Percentiles rank a stretch among this genome's conserved stretches.
Conservation (phyloP, 1,140 invertebrate genomes). For the Drosophila azteca region DNA sequence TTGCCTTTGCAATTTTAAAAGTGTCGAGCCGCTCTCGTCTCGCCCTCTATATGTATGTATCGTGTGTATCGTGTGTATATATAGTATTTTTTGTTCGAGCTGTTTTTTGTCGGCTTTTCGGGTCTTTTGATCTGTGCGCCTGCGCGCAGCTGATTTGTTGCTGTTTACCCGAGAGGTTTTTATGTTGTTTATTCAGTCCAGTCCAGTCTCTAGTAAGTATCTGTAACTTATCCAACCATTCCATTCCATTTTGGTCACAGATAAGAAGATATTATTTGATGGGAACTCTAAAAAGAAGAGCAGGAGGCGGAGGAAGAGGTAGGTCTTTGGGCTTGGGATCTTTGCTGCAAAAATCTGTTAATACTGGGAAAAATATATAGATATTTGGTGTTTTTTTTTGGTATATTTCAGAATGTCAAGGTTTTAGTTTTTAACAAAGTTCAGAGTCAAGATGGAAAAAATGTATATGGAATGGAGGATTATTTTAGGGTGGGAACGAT, state of each 20-base stretch:
- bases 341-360: too few species aligned
- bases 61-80: neutral
- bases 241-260: constrained; percentile 29
- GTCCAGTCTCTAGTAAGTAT: constrained; percentile 31
- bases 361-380: too few species aligned
- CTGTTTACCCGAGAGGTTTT: constrained; percentile 60
- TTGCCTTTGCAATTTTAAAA: constrained; percentile 34
- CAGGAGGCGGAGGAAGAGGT: neutral
- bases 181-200: constrained; percentile 59
- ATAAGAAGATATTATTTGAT: constrained; percentile 45
- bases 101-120: constrained; percentile 58
- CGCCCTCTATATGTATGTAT: neutral
- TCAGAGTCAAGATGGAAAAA: too few species aligned
- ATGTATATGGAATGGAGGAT: too few species aligned
- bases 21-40: constrained; percentile 35
- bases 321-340: neutral
- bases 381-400: too few species aligned
- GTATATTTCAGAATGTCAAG: too few species aligned
- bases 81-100: neutral
- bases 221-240: constrained; percentile 18
- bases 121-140: constrained; percentile 75
- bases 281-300: too few species aligned
- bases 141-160: constrained; percentile 80
- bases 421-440: too few species aligned
- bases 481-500: too few species aligned